A percentile compares a stretch with the other conserved stretches of the same genome.
phyloP scores from a whole-genome alignment of 1,140 invertebrate species.

The Lucilia sericata region DNA sequence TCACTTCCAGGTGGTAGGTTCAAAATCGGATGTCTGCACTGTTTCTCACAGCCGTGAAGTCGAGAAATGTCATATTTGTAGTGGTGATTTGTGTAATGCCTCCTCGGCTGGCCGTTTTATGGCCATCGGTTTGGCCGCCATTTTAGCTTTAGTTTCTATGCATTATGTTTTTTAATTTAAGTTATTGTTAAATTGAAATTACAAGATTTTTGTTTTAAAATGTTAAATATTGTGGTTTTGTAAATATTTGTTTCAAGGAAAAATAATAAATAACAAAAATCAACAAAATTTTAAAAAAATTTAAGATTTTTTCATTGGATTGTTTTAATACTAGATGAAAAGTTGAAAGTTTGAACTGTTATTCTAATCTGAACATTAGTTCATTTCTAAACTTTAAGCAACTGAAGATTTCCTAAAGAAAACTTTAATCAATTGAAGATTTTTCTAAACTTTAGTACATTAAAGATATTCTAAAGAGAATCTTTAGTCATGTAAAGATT shows the following conservation, averaged over 20 bases:
- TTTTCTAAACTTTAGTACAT: too few relatives aligned
- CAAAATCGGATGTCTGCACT: constrained; percentile 60
- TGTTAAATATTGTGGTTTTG: too few relatives aligned
- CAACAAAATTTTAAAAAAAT: neutral
- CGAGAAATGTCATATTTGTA: constrained; percentile 69
- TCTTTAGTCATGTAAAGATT: too few relatives aligned
- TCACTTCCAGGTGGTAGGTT: constrained; percentile 61
- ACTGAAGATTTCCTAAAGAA: too few relatives aligned
- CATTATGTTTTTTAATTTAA: constrained; percentile 55
- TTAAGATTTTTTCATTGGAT: neutral
- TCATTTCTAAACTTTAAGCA: too few relatives aligned
- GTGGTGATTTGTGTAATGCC: constrained; percentile 71
- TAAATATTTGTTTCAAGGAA: too few relatives aligned
- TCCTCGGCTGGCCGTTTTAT: constrained; percentile 67
- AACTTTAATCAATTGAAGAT: too few relatives aligned
- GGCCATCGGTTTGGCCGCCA: constrained; percentile 66
- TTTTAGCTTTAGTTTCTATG: constrained; percentile 59
- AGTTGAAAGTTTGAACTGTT: too few relatives aligned
- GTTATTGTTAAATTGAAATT: neutral
- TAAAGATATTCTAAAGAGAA: too few relatives aligned
- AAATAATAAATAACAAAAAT: neutral
- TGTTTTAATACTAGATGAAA: too few relatives aligned
- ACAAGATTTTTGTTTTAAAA: neutral
- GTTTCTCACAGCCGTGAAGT: constrained; percentile 62
- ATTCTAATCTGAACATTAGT: too few relatives aligned